These are phyloP conservation scores for Athetis lepigone DNA, from an alignment of 2,888 invertebrate species.

Conservation along the genomic window DNA sequence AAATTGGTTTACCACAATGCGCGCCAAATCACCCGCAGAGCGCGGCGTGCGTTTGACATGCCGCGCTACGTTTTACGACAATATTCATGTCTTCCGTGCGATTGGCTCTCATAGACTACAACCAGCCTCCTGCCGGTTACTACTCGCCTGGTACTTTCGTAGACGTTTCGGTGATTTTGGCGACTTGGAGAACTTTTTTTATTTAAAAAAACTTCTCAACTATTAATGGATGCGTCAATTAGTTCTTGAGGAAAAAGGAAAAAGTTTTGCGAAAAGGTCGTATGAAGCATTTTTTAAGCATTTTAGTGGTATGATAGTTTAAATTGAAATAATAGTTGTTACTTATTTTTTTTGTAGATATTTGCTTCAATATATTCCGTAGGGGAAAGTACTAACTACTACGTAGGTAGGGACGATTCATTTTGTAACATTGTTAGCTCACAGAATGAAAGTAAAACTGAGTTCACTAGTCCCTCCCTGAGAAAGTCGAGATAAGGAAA, in stretches of 20 bases:
- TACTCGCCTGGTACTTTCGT: constrained; percentile 73
- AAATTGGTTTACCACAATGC: constrained; percentile 74
- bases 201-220: neutral
- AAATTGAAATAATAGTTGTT: neutral
- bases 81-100: constrained; percentile 65
- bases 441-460: constrained; percentile 8
- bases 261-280: neutral
- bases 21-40: constrained; percentile 87
- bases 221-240: neutral
- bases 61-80: constrained; percentile 69
- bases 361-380: too few relatives aligned
- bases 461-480: too few relatives aligned
- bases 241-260: neutral
- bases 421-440: constrained; percentile 7
- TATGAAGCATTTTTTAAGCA: neutral
- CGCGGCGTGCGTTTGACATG: constrained; percentile 71
- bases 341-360: neutral
- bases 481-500: neutral
- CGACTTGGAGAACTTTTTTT: constrained; percentile 34
- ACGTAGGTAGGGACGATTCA: neutral
- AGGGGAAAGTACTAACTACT: constrained; percentile 13
- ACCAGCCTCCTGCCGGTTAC: constrained; percentile 47
- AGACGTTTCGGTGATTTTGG: constrained; percentile 64
- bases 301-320: neutral
- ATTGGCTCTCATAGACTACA: constrained; percentile 45